These are phyloP conservation scores for Apamea crenata DNA, from an alignment of 2,888 invertebrate species.

Conservation along the genomic window DNA sequence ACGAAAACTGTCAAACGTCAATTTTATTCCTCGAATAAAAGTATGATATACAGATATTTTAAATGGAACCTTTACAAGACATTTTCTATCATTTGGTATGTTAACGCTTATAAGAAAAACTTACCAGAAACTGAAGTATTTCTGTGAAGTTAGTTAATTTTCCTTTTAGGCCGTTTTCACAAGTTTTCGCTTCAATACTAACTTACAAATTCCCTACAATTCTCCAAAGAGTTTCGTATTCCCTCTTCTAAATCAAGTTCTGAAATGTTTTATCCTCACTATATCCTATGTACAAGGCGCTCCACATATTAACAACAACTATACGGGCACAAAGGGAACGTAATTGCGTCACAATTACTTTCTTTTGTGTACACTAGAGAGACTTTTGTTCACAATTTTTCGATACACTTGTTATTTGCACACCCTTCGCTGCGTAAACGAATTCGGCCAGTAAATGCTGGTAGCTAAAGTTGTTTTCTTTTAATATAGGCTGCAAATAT, in stretches of 20 bases:
- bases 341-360: conserved; percentile 56
- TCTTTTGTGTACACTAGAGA: conserved; percentile 39
- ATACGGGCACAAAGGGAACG: conserved; percentile 43
- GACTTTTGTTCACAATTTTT: conserved; percentile 44
- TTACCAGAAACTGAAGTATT: conserved; percentile 3
- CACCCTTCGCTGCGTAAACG: conserved; percentile 5
- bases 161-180: conserved; percentile 12
- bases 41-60: background rate
- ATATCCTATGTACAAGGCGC: conserved; percentile 8
- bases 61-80: background rate
- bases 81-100: background rate
- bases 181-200: conserved; percentile 24
- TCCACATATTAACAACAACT: conserved; percentile 50
- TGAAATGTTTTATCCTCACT: conserved; percentile 22
- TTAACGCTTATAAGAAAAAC: background rate
- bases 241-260: conserved; percentile 27
- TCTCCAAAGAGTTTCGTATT: conserved; percentile 5
- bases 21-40: no score
- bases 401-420: conserved; percentile 41
- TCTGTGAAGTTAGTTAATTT: conserved; percentile 12
- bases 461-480: background rate
- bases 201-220: conserved; percentile 4
- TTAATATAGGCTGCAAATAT: background rate
- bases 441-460: conserved; percentile 3
- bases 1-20: no score